These are phyloP conservation scores for Leptogaster cylindrica DNA, from an alignment of 2,888 invertebrate genomes.

Conservation along the genomic window DNA sequence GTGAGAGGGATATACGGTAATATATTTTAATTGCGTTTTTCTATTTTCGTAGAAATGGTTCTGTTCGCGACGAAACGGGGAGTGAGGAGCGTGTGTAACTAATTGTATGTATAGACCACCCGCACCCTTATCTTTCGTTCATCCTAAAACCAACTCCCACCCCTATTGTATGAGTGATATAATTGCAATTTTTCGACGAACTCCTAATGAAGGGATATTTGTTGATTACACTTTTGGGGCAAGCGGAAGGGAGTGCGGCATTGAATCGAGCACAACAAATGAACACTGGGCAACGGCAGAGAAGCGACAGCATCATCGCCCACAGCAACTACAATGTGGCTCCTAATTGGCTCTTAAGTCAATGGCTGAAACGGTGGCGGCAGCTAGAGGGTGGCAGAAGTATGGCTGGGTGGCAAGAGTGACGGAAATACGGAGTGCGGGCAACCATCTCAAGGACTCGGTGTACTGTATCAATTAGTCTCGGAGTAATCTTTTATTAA, in stretches of 20 bases:
- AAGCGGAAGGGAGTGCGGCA: conserved; percentile 22
- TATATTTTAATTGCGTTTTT: conserved; percentile 48
- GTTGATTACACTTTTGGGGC: conserved; percentile 45
- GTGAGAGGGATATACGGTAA: conserved; percentile 33
- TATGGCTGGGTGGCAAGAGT: neutral
- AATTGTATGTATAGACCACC: conserved; percentile 35
- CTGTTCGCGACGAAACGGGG: neutral
- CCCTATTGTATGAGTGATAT: conserved; percentile 41
- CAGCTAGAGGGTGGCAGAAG: neutral
- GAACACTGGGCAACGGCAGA: conserved; percentile 4
- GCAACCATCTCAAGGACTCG: neutral
- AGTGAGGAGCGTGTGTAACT: conserved; percentile 7
- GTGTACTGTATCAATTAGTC: conserved; percentile 42
- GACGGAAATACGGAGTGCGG: conserved; percentile 1
- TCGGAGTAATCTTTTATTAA: conserved; percentile 44
- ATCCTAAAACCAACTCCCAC: too few relatives aligned
- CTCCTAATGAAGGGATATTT: conserved; percentile 47
- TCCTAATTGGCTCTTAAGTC: conserved; percentile 47
- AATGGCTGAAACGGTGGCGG: conserved; percentile 38
- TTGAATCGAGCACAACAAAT: conserved; percentile 6
- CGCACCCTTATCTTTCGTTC: neutral
- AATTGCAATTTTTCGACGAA: conserved; percentile 47
- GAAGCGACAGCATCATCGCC: conserved; percentile 28
- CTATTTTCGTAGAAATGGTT: conserved; percentile 46
- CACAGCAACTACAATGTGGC: conserved; percentile 42